Conservation (phyloP, 1,140 invertebrate genomes). For the Listronotus bonariensis region DNA sequence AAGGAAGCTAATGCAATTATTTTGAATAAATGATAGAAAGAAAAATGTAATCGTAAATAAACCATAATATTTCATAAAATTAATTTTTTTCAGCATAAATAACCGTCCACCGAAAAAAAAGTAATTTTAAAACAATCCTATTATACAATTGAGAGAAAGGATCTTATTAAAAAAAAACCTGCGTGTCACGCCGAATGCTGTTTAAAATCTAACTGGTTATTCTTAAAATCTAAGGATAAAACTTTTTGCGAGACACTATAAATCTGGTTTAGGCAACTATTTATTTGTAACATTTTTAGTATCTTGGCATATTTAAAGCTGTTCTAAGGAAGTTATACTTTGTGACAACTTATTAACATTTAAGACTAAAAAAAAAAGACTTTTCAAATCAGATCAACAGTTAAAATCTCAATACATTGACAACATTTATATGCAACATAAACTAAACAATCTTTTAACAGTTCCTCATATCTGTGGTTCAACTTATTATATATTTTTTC, state of each 20-base stretch:
- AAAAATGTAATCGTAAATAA: no score
- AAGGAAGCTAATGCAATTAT: no score
- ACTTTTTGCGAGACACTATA: constrained; percentile 1
- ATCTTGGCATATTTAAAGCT: constrained; percentile 6
- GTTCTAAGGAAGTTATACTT: constrained; percentile 11
- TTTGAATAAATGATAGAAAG: no score
- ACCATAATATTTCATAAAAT: no score
- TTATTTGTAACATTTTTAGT: constrained; percentile 6
- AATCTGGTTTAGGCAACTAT: constrained; percentile 12
- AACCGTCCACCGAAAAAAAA: no score
- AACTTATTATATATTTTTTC: no score
- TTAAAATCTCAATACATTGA: neutral
- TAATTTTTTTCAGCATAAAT: no score
- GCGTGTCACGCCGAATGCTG: neutral
- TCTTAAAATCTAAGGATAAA: constrained; percentile 6
- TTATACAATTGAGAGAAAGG: neutral
- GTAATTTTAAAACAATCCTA: no score
- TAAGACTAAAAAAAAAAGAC: constrained; percentile 4
- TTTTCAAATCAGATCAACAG: constrained; percentile 6
- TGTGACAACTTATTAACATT: constrained; percentile 2
- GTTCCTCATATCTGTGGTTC: no score
- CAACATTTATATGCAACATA: no score
- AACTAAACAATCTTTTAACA: no score
- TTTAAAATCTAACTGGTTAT: neutral
- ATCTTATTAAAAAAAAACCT: no score